Base-by-base conservation (phyloP, 2,888 invertebrate genomes). In the Sabellastarte sp. region DNA sequence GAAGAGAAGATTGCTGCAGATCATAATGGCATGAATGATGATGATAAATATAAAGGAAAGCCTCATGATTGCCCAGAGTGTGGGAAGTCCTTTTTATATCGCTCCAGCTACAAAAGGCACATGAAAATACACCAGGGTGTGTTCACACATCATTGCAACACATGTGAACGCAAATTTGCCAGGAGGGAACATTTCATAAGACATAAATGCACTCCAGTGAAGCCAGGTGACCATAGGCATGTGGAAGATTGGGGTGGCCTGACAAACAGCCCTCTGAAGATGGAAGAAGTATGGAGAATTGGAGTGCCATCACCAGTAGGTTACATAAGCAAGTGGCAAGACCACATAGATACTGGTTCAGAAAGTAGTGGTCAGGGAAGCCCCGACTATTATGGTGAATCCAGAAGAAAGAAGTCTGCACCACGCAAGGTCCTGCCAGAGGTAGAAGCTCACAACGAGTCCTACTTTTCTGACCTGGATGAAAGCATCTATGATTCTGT, bases 51-150 rank as follows among this genome's bases (percentile, higher is more conserved):
- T 10, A 10, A 10, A 20, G 20, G 41, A 41, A 20, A 15, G 41
- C 10, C 10, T 24, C 57, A 67, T 50, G 41, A 55, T 41, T 70
- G 69, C 50, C 67, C 65, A n/a, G 56, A 63, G 26, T 72, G 71
- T 57, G 57, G 60, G 41, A 67, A 66, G 57, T 63, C 52, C 30
- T 71, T 73, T 51, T 66, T 61, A 15, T 69, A 73, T 57, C 60
- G 67, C 52, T 72, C 71, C 41, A 72, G 71, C 59, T 73, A 65
- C 60, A 64, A 67, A n/a, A 56, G 73, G 1, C 73, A 73, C 61
- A 66, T 73, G 66, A 67, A 67, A 50, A 50, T 73, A 5, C 73
- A 73, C 57, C 66, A 69, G 55, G 65, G 64, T 50, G 57, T 69
- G 51, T 72, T 58, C 65, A 69, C 65, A 28, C 73, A 73, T 64